phyloP scores from a whole-genome alignment of 1,140 invertebrate genomes.

The Goniozus legneri region DNA sequence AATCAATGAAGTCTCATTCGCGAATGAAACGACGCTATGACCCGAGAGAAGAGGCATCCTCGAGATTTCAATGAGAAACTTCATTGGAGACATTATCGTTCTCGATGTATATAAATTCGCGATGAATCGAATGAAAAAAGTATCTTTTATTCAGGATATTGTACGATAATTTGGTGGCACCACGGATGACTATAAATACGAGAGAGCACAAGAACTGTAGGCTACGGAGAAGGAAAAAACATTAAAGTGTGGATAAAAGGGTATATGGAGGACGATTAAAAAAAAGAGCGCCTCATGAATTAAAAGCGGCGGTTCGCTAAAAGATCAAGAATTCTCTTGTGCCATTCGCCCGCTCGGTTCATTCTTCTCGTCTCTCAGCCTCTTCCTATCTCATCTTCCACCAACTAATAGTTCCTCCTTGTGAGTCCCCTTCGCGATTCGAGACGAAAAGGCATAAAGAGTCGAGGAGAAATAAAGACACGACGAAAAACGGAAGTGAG shows the following conservation, averaged over 20 bases:
- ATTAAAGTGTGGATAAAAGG: conserved; percentile 11
- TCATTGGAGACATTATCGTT: too few species aligned
- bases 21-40: too few species aligned
- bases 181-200: not conserved
- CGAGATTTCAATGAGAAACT: too few species aligned
- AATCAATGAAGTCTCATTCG: too few species aligned
- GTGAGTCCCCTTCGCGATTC: not conserved
- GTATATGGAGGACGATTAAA: conserved; percentile 35
- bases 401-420: too few species aligned
- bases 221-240: conserved; percentile 14
- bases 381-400: not conserved
- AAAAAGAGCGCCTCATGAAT: conserved; percentile 36
- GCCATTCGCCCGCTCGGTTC: conserved; percentile 20
- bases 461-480: not conserved
- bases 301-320: conserved; percentile 44
- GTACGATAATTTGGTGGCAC: too few species aligned
- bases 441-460: not conserved
- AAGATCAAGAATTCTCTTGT: conserved; percentile 41
- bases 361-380: conserved; percentile 9
- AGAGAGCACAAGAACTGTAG: not conserved
- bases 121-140: not conserved
- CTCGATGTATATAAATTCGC: not conserved
- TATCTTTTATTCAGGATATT: too few species aligned
- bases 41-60: too few species aligned
- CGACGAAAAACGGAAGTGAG: not conserved